phyloP scores from a whole-genome alignment of 2,888 invertebrate genomes.

The Tetheella fluctuosa region DNA sequence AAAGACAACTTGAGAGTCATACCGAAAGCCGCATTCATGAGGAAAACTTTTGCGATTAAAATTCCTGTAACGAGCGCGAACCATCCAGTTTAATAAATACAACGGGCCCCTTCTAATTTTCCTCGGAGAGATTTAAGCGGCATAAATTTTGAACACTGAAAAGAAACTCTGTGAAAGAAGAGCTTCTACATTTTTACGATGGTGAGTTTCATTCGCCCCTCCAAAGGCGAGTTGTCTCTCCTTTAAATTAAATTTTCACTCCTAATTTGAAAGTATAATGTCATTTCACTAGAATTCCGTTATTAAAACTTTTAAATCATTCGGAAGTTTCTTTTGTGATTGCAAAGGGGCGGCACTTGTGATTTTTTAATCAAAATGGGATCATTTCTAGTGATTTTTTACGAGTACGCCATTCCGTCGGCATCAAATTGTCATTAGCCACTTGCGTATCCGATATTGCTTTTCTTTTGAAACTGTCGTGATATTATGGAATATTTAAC shows the following conservation, averaged over 20 bases:
- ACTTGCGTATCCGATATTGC: constrained; percentile 81
- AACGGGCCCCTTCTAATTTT: constrained; percentile 75
- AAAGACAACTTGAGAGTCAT: constrained; percentile 78
- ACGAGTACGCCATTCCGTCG: constrained; percentile 76
- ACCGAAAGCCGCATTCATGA: constrained; percentile 78
- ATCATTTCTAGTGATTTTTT: constrained; percentile 83
- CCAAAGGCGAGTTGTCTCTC: constrained; percentile 80
- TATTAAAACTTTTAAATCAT: constrained; percentile 85
- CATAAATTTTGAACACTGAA: constrained; percentile 80
- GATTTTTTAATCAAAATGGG: constrained; percentile 84
- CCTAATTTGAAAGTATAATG: constrained; percentile 86
- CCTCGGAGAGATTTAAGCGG: constrained; percentile 79
- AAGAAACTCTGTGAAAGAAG: constrained; percentile 82
- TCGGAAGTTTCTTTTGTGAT: constrained; percentile 73
- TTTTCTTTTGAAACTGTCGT: constrained; percentile 75
- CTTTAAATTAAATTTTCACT: constrained; percentile 85
- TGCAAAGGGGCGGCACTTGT: constrained; percentile 71
- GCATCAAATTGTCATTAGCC: constrained; percentile 82
- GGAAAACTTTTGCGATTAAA: constrained; percentile 80
- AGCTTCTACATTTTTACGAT: constrained; percentile 82
- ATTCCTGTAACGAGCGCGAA: constrained; percentile 81
- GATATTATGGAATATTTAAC: constrained; percentile 78
- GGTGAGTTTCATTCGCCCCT: constrained; percentile 79
- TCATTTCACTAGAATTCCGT: constrained; percentile 84
- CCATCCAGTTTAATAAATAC: constrained; percentile 81